Percentiles rank a stretch among this genome's conserved stretches.
These are phyloP conservation scores for Agonopterix arenella DNA, from an alignment of 2,888 invertebrate species.

Conservation along the genomic window DNA sequence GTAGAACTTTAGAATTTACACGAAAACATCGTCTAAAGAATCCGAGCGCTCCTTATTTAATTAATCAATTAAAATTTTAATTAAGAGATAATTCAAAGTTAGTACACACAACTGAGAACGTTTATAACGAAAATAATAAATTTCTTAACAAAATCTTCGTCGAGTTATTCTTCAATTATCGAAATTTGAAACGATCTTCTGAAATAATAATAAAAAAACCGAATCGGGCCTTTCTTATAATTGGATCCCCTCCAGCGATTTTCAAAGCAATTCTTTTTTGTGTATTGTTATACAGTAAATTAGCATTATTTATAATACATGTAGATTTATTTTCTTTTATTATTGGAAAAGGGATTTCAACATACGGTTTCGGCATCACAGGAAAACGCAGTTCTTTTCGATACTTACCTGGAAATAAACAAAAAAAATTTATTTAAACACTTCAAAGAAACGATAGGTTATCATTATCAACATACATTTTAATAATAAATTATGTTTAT, in stretches of 20 bases:
- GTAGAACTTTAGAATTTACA: too few relatives aligned
- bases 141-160: not conserved
- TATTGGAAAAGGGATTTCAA: conserved; percentile 5
- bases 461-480: too few relatives aligned
- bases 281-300: conserved; percentile 4
- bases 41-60: conserved; percentile 26
- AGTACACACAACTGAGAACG: conserved; percentile 18
- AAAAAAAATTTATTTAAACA: conserved; percentile 9
- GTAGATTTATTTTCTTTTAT: not conserved
- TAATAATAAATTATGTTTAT: too few relatives aligned
- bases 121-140: conserved; percentile 3
- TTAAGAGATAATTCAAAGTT: conserved; percentile 30
- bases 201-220: conserved; percentile 7
- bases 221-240: conserved; percentile 11
- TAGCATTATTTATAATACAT: not conserved
- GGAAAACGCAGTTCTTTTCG: conserved; percentile 10
- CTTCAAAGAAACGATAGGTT: not conserved
- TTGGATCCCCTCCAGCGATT: conserved; percentile 14
- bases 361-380: conserved; percentile 5
- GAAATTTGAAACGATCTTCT: conserved; percentile 6
- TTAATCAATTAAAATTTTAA: conserved; percentile 31
- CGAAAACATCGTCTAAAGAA: conserved; percentile 25
- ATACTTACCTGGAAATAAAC: conserved; percentile 56
- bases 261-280: conserved; percentile 3
- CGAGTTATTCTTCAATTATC: conserved; percentile 12